Evolutionary conservation across 2,113 vertebrate species (phyloP), one percentile per base, ranked within the genome.

Genomic region (Pteronura brasiliensis): DNA sequence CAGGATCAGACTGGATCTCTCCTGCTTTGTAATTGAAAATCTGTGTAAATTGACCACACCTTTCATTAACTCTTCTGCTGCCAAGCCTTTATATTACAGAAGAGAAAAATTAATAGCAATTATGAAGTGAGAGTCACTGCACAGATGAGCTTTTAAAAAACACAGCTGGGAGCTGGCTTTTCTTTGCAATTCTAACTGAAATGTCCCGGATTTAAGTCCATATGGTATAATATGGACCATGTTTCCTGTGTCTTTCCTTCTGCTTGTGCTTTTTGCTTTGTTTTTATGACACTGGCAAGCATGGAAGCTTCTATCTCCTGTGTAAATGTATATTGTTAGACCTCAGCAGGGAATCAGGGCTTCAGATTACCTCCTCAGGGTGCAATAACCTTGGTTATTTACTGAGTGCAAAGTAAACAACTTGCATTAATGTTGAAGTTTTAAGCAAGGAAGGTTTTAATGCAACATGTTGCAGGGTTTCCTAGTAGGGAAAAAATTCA

Each of bases 391-490:
- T 74, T 27, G n/a, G 34, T 67, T 95, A 96, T 96, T 94, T 82
- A 84, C 95, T 34, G 12, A 91, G 47, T 52, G 74, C 90, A 86
- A 91, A 82, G n/a, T 82, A 95, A 96, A 90, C 85, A 92, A 39
- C 31, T 95, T 85, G 21, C 88, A 83, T 86, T 80, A 83, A 74
- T 87, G 36, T 72, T 69, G 91, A 42, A 55, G 52, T 55, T 55
- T 55, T 55, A 55, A 55, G 52, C 15, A 52, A 18, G 52, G 17
- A 55, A 97, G 63, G 69, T 74, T 82, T 93, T 47, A 91, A 42
- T 7, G 42, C 27, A 27, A 1, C 67, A 25, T 61, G 18, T 77
- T 4, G 0, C 59, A 49, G 63, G 20, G 63, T 88, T 93, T 88
- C n/a, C 44, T 74, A 63, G 29, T 2, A 82, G 47, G 36, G 88